These are phyloP conservation scores for Oreochromis mossambicus DNA, from an alignment of 2,797 vertebrate genomes.

Conservation along the genomic window DNA sequence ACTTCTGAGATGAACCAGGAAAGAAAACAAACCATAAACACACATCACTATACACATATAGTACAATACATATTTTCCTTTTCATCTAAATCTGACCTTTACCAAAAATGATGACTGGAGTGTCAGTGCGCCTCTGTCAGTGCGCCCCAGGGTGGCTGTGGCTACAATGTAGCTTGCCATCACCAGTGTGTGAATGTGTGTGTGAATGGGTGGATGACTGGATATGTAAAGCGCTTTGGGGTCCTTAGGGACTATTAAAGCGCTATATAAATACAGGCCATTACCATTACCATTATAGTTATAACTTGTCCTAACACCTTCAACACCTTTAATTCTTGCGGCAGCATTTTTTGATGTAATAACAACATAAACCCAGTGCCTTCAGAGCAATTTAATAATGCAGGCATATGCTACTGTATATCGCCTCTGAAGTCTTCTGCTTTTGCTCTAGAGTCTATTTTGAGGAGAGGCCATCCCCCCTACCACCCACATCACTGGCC, in stretches of 20 bases:
- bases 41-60: neutral
- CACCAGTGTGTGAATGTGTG: no score
- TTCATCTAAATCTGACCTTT: neutral
- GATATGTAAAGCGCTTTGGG: no score
- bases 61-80: neutral
- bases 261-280: no score
- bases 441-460: conserved; percentile 61
- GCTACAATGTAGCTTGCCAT: no score
- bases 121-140: no score
- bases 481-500: conserved; percentile 57
- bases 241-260: no score
- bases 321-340: neutral
- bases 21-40: neutral
- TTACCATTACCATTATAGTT: no score
- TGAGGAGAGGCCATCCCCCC: conserved; percentile 54
- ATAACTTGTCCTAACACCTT: fast-evolving
- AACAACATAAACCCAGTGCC: neutral
- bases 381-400: neutral
- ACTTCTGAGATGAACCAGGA: neutral
- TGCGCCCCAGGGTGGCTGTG: no score
- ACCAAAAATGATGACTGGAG: neutral
- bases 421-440: neutral
- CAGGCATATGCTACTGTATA: neutral
- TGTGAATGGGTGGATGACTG: no score
- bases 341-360: neutral